A percentile compares a stretch with the other conserved stretches of the same genome.
Conservation (phyloP, 2,113 vertebrate species). For the Bubo blakistoni region DNA sequence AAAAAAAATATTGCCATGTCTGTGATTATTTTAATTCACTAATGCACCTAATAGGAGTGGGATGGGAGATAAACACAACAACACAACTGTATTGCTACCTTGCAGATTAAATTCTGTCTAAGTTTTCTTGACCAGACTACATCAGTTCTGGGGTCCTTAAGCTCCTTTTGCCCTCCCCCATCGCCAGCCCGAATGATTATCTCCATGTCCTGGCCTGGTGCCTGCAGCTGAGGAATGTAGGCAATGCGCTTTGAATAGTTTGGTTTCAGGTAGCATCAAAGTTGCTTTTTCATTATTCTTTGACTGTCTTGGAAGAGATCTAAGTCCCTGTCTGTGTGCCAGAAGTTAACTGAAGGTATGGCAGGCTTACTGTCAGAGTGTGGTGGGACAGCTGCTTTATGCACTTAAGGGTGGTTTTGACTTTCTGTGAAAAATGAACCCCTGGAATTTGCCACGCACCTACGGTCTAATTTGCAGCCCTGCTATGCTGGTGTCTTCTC, state of each 20-base stretch:
- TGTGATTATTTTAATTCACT: background rate
- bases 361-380: background rate
- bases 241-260: conserved; percentile 48
- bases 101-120: background rate
- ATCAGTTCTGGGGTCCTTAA: background rate
- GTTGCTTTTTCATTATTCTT: conserved; percentile 57
- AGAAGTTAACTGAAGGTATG: background rate
- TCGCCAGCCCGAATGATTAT: background rate
- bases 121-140: background rate
- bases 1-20: background rate
- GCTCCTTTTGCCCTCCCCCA: conserved; percentile 28
- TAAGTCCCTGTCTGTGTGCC: conserved; percentile 15
- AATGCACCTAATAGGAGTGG: background rate
- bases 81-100: background rate
- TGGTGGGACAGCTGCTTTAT: conserved; percentile 1
- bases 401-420: background rate
- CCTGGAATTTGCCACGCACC: background rate
- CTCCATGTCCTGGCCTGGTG: conserved; percentile 29
- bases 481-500: background rate
- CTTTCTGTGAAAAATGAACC: conserved; percentile 32
- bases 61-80: background rate
- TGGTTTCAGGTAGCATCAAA: conserved; percentile 66
- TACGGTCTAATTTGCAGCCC: background rate
- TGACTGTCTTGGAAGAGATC: conserved; percentile 38
- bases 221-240: conserved; percentile 48